Percentiles rank a stretch among this genome's conserved stretches.
Conservation (phyloP, 2,797 vertebrate genomes). For the Coracias cyanogaster region DNA sequence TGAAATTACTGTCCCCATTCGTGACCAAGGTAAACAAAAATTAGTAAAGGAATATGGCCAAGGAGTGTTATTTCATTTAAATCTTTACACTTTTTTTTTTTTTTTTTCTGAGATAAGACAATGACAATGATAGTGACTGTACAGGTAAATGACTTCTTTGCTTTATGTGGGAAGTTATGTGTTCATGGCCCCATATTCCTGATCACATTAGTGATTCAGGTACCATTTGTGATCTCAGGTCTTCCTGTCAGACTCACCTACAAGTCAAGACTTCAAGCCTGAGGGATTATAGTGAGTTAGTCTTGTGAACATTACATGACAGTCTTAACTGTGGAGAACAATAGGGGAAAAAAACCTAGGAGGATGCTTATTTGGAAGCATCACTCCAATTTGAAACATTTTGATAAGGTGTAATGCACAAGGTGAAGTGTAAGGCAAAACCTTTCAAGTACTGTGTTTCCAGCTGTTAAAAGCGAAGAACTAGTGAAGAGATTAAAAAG, state of each 20-base stretch:
- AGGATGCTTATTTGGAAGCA: neutral
- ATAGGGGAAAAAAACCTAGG: neutral
- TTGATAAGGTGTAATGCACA: neutral
- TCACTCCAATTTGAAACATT: neutral
- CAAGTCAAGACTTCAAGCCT: neutral
- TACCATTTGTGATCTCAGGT: neutral
- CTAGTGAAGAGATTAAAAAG: neutral
- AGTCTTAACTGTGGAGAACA: neutral
- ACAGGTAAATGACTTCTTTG: neutral
- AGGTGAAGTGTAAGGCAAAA: neutral
- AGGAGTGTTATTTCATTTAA: neutral
- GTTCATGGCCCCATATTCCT: neutral
- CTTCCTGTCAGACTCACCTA: neutral
- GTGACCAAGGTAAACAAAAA: neutral
- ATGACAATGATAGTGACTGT: neutral
- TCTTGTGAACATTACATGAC: neutral
- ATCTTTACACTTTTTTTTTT: neutral
- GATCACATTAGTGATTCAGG: neutral
- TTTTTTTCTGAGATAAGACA: neutral
- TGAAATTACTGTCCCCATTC: neutral
- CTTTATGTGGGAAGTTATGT: neutral
- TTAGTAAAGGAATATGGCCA: neutral
- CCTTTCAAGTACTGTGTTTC: constrained; percentile 5
- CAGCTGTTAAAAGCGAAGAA: constrained; percentile 9
- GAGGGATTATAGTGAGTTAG: neutral